These are phyloP conservation scores for Siphlonurus alternatus DNA, from an alignment of 2,888 invertebrate genomes.

Conservation along the genomic window DNA sequence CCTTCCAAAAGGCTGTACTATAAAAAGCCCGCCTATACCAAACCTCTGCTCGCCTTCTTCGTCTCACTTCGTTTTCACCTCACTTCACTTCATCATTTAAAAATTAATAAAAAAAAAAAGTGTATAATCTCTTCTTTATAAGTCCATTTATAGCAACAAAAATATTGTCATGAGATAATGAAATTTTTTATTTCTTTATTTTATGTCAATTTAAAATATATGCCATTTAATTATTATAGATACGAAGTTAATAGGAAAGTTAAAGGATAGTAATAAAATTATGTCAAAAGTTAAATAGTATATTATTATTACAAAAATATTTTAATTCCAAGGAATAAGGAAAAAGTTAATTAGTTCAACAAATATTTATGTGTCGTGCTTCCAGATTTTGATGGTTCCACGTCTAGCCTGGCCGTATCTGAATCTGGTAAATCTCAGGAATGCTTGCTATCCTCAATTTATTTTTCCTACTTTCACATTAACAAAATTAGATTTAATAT, in stretches of 20 bases:
- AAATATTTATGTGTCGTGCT: conserved; percentile 4
- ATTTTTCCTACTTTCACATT: too few relatives aligned
- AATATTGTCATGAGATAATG: neutral
- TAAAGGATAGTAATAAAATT: neutral
- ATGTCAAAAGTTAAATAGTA: too few relatives aligned
- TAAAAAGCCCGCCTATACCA: neutral
- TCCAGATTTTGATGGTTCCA: conserved; percentile 22
- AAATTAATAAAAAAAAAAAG: neutral
- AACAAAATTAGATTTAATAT: too few relatives aligned
- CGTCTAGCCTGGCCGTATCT: conserved; percentile 20
- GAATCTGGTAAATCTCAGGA: conserved; percentile 16
- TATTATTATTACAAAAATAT: too few relatives aligned
- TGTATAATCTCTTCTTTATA: neutral
- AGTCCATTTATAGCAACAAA: neutral
- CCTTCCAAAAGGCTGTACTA: neutral
- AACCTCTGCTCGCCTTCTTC: neutral
- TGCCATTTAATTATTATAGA: too few relatives aligned
- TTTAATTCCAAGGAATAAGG: too few relatives aligned
- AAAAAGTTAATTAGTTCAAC: too few relatives aligned
- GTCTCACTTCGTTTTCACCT: neutral
- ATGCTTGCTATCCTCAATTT: conserved; percentile 2
- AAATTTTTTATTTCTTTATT: neutral
- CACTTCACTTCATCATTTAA: neutral
- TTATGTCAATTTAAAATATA: neutral
- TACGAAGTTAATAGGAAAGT: neutral